Conservation (phyloP, 2,113 vertebrate genomes). For the Corythaixoides concolor region DNA sequence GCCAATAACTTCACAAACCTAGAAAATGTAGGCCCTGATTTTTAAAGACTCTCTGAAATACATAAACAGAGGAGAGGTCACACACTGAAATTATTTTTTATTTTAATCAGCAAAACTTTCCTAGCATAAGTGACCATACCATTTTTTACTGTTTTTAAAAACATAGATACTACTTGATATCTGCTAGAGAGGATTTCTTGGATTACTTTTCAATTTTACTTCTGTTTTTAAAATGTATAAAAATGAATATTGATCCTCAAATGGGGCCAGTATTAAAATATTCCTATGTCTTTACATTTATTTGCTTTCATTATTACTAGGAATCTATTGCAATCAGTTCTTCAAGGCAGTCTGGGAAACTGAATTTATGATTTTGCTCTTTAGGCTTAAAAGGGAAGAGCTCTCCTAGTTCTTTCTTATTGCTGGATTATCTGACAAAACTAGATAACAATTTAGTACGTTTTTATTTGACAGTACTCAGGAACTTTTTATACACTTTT, state of each 20-base stretch:
- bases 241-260: not conserved
- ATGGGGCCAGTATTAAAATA: not conserved
- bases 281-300: not conserved
- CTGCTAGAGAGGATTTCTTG: not conserved
- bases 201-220: not conserved
- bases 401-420: not conserved
- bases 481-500: not conserved
- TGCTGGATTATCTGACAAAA: not conserved
- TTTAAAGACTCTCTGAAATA: not conserved
- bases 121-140: not conserved
- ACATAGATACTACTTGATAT: not conserved
- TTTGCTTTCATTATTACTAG: not conserved
- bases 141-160: not conserved
- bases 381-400: not conserved
- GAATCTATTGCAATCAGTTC: not conserved
- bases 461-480: not conserved
- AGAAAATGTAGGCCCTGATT: not conserved
- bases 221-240: not conserved
- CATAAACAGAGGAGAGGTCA: not conserved
- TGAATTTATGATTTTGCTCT: not conserved
- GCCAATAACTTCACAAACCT: not conserved
- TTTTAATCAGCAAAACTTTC: not conserved
- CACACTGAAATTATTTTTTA: not conserved
- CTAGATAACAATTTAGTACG: not conserved
- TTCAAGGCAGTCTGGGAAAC: not conserved